These are phyloP conservation scores for Agonopterix alstromeriana DNA, from an alignment of 2,888 invertebrate genomes.

Conservation along the genomic window DNA sequence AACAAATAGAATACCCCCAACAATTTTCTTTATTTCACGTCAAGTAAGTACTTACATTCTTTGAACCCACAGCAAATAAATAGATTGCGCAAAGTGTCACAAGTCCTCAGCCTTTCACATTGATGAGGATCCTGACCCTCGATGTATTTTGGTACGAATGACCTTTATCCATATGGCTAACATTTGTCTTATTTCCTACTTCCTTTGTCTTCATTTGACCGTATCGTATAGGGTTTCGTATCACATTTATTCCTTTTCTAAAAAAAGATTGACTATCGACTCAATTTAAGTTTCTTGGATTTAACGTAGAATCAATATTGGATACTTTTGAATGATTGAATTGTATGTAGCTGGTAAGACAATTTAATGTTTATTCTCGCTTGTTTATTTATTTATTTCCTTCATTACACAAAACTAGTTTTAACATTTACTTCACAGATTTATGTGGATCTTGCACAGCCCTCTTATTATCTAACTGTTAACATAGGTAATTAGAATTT, in stretches of 20 bases:
- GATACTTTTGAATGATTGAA: neutral
- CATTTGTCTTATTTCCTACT: neutral
- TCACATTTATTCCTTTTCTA: too few relatives aligned
- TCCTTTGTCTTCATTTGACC: neutral
- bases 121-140: slow-evolving; percentile 1
- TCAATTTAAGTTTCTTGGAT: neutral
- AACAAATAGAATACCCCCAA: too few relatives aligned
- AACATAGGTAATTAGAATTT: too few relatives aligned
- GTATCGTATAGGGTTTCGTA: neutral
- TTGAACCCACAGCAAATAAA: slow-evolving; percentile 7
- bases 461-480: too few relatives aligned
- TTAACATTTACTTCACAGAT: too few relatives aligned
- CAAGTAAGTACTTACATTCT: too few relatives aligned
- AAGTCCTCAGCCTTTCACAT: slow-evolving; percentile 1
- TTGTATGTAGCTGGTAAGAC: neutral
- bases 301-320: neutral
- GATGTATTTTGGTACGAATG: neutral
- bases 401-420: too few relatives aligned
- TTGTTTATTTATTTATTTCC: too few relatives aligned
- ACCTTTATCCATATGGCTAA: too few relatives aligned
- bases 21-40: too few relatives aligned
- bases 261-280: neutral
- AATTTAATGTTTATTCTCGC: neutral
- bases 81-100: slow-evolving; percentile 3
- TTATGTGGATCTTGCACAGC: too few relatives aligned